Conservation (phyloP, 2,113 vertebrate genomes). For the Mesitornis unicolor region DNA sequence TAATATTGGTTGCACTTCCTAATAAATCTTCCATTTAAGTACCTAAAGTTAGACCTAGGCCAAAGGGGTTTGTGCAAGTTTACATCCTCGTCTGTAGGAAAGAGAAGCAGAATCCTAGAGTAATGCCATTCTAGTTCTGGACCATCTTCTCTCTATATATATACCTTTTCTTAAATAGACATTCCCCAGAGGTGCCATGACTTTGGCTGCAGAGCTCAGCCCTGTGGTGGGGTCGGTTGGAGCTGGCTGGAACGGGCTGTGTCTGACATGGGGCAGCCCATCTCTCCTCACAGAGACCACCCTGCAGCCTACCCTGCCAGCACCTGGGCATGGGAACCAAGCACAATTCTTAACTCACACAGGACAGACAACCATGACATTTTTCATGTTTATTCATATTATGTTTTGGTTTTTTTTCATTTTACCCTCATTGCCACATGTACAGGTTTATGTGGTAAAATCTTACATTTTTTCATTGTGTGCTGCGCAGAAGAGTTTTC, state of each 20-base stretch:
- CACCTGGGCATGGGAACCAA: rapidly evolving
- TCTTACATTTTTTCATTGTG: not conserved
- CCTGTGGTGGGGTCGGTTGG: rapidly evolving
- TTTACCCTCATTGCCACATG: not conserved
- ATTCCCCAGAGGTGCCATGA: rapidly evolving
- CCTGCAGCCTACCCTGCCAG: rapidly evolving
- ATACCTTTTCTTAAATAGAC: rapidly evolving
- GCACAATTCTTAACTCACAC: not conserved
- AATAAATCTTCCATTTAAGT: not conserved
- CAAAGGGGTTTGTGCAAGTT: not conserved
- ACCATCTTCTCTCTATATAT: not conserved
- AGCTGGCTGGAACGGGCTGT: rapidly evolving
- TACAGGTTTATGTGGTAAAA: not conserved
- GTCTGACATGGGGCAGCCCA: rapidly evolving
- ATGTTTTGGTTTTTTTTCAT: not conserved
- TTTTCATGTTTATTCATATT: not conserved
- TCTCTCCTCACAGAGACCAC: rapidly evolving
- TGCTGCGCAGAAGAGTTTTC: not conserved
- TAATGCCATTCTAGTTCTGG: not conserved
- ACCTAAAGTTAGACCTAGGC: not conserved
- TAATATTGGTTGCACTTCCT: not conserved
- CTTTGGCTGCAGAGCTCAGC: rapidly evolving
- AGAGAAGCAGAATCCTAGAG: not conserved
- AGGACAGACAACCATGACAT: not conserved
- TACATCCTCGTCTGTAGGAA: not conserved